Evolutionary conservation across 2,113 vertebrate species (phyloP).

Genomic region (Epinephelus moara): DNA sequence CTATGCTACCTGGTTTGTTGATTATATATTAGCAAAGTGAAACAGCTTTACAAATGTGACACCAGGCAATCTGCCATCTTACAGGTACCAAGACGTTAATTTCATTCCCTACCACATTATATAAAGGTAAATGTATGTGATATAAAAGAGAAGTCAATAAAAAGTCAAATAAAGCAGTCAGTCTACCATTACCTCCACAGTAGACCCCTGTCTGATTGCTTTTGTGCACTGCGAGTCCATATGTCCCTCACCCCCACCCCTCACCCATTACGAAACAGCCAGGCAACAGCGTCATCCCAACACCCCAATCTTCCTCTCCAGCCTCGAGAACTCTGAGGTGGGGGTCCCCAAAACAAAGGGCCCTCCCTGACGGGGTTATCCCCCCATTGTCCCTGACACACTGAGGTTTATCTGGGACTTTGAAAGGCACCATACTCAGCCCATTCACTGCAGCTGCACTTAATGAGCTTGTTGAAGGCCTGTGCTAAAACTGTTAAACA

Average conservation of each 20-base stretch:
- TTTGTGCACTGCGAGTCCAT: conserved; percentile 66
- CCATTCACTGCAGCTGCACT: conserved; percentile 67
- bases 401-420: conserved; percentile 72
- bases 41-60: background rate
- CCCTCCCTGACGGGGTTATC: conserved; percentile 49
- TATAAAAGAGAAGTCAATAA: conserved; percentile 24
- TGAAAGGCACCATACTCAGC: conserved; percentile 69
- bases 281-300: conserved; percentile 48
- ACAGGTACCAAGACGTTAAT: background rate
- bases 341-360: conserved; percentile 72
- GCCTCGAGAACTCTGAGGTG: conserved; percentile 53
- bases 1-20: too few species aligned
- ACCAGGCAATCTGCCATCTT: background rate
- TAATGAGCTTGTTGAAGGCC: conserved; percentile 79
- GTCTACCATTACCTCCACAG: conserved; percentile 2
- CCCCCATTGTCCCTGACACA: conserved; percentile 69
- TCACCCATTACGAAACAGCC: conserved; percentile 44
- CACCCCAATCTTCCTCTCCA: conserved; percentile 47
- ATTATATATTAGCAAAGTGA: too few species aligned
- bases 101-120: background rate
- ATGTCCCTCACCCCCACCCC: conserved; percentile 57
- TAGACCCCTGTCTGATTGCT: conserved; percentile 17
- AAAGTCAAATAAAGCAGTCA: conserved; percentile 22
- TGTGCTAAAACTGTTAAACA: conserved; percentile 70
- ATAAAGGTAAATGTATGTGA: background rate